These are phyloP conservation scores for Poeciliopsis occidentalis DNA, from an alignment of 2,113 vertebrate species.

Conservation along the genomic window DNA sequence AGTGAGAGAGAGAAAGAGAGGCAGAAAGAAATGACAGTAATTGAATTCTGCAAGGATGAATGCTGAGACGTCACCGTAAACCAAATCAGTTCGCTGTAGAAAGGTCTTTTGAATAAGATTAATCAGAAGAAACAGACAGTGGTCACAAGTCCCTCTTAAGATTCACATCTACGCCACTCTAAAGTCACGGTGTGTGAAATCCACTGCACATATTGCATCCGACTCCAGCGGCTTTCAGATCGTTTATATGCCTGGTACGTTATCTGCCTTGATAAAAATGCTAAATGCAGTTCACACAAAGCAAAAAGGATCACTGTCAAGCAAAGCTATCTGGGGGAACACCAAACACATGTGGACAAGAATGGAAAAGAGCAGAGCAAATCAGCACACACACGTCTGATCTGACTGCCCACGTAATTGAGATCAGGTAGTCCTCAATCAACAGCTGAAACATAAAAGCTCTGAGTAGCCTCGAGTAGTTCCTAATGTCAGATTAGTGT, in stretches of 20 bases:
- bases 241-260: slow-evolving; percentile 28
- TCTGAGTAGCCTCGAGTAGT: not conserved
- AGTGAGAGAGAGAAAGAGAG: not conserved
- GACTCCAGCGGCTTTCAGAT: slow-evolving; percentile 19
- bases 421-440: slow-evolving; percentile 36
- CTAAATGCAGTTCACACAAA: slow-evolving; percentile 37
- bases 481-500: slow-evolving; percentile 48
- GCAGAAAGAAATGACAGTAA: slow-evolving; percentile 31
- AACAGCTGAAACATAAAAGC: slow-evolving; percentile 25
- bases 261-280: slow-evolving; percentile 50
- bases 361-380: not conserved
- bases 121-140: slow-evolving; percentile 40
- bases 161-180: slow-evolving; percentile 37
- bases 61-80: slow-evolving; percentile 26
- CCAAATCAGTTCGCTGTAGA: slow-evolving; percentile 32
- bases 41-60: slow-evolving; percentile 66
- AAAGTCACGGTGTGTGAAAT: slow-evolving; percentile 32
- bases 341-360: slow-evolving; percentile 4
- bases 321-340: slow-evolving; percentile 23
- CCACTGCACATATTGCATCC: slow-evolving; percentile 37
- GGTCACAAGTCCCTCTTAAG: slow-evolving; percentile 1
- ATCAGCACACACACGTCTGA: slow-evolving; percentile 39
- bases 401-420: slow-evolving; percentile 32
- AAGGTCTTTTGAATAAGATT: slow-evolving; percentile 46
- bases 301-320: slow-evolving; percentile 24